These are phyloP conservation scores for Poecile montanus DNA, from an alignment of 2,797 vertebrate species.

Conservation along the genomic window DNA sequence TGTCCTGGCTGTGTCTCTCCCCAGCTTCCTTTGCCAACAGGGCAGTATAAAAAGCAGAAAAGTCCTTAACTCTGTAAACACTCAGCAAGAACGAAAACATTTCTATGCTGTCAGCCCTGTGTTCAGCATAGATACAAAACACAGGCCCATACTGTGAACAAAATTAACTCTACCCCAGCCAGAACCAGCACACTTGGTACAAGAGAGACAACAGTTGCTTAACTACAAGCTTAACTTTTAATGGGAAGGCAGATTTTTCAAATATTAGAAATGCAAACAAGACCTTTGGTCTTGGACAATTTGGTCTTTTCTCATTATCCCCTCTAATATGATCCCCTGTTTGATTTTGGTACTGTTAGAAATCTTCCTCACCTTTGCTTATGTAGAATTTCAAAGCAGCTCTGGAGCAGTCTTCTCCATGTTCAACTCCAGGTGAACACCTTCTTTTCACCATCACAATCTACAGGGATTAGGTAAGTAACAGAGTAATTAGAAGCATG, in stretches of 20 bases:
- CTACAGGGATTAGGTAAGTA: conserved; percentile 26
- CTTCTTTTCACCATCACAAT: background rate
- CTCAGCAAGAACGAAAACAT: background rate
- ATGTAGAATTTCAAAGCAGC: background rate
- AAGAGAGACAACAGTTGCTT: background rate
- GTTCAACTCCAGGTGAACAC: background rate
- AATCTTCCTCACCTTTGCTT: background rate
- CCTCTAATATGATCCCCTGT: background rate
- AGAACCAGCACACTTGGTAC: background rate
- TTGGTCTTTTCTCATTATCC: background rate
- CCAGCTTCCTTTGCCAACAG: background rate
- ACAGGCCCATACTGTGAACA: no score
- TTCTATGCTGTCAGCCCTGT: background rate
- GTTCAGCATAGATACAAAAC: background rate
- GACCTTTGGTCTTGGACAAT: background rate
- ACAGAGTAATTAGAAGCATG: conserved; percentile 69
- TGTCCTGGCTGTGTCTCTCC: background rate
- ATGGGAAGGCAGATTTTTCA: background rate
- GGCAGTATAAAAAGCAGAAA: background rate
- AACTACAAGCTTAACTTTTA: background rate
- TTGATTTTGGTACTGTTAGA: background rate
- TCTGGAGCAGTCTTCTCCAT: background rate
- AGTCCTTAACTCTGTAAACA: background rate
- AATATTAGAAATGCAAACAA: background rate
- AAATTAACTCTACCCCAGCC: background rate